These are phyloP conservation scores for Zalophus californianus DNA, from an alignment of 2,797 vertebrate species.

Conservation along the genomic window DNA sequence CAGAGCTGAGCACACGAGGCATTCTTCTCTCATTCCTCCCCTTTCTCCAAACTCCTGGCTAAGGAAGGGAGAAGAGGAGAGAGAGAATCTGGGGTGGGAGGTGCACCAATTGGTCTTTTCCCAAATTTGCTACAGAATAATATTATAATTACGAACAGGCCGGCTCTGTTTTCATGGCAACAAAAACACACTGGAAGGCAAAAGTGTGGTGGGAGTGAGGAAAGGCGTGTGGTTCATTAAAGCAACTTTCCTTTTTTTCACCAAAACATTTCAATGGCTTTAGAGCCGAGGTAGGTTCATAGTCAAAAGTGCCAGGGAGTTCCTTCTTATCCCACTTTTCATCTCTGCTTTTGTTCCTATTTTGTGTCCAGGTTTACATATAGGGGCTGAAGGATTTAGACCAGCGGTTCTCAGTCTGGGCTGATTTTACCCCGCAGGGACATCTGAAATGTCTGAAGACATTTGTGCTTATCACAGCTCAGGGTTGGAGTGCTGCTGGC, in stretches of 20 bases:
- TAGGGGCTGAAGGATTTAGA: constrained; percentile 24
- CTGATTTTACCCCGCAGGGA: background rate
- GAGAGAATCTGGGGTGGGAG: constrained; percentile 42
- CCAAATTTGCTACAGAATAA: constrained; percentile 62
- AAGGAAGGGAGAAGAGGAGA: background rate
- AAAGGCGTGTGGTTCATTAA: constrained; percentile 59
- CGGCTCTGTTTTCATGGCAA: constrained; percentile 52
- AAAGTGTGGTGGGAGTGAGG: constrained; percentile 38
- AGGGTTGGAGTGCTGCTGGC: background rate
- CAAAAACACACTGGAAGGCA: constrained; percentile 54
- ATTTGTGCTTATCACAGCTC: background rate
- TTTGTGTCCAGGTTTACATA: constrained; percentile 28
- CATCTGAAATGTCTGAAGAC: constrained; percentile 1
- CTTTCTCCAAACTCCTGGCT: constrained; percentile 19
- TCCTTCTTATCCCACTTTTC: constrained; percentile 27
- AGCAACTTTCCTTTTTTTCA: constrained; percentile 14
- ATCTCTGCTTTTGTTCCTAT: constrained; percentile 20
- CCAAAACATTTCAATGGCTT: constrained; percentile 48
- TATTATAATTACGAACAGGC: constrained; percentile 66
- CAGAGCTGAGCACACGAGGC: background rate
- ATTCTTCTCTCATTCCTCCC: background rate
- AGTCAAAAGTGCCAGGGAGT: constrained; percentile 21
- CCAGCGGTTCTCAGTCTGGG: background rate
- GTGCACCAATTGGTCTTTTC: constrained; percentile 41
- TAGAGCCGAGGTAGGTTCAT: constrained; percentile 42